Evolutionary conservation across 2,113 vertebrate species (phyloP), one percentile per base, ranked within the genome.

Genomic region (Crocuta crocuta): DNA sequence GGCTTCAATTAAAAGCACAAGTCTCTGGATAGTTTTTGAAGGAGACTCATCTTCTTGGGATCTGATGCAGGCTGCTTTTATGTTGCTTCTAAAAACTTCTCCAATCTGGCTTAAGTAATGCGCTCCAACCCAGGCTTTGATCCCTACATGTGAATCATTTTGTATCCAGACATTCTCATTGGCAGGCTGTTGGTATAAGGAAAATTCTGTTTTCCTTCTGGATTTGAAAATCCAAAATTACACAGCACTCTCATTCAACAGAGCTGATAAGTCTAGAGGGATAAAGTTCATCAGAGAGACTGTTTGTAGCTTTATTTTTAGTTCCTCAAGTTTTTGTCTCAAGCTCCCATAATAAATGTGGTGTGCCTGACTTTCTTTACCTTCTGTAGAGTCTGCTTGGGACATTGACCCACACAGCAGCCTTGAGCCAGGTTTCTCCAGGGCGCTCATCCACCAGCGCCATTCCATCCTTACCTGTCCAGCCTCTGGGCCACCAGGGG

Each of bases 271-370:
- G 23, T 68, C 53, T 76, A 17, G 7, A 63, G 16, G 68, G 21
- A 86, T 88, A 43, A 95, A 58, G 24, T 87, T 86, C 66, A 48
- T 87, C n/a, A 68, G 63, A 71, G 55, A 95, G 48, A 61, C 58
- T 78, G 74, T 70, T n/a, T 81, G 45, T 53, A 61, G n/a, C 43
- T 86, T 89, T 35, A 82, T 35, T 86, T 83, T 85, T 74, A 89
- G 31, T 84, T 80, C 28, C 55, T 53, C 33, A 48, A 33, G 2
- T 86, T 86, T 61, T 89, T 81, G 50, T n/a, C 39, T 90, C 31
- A 31, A 65, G 50, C 43, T 9, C n/a, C n/a, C 9, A 0, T 88
- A 55, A 66, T 48, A 35, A 78, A 73, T 3, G 28, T 31, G 11
- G 35, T 23, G 4, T 43, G 2, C 13, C 4, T 78, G n/a, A 45